Evolutionary conservation across 2,113 vertebrate genomes (phyloP).

Genomic region (Mystacornis crossleyi): DNA sequence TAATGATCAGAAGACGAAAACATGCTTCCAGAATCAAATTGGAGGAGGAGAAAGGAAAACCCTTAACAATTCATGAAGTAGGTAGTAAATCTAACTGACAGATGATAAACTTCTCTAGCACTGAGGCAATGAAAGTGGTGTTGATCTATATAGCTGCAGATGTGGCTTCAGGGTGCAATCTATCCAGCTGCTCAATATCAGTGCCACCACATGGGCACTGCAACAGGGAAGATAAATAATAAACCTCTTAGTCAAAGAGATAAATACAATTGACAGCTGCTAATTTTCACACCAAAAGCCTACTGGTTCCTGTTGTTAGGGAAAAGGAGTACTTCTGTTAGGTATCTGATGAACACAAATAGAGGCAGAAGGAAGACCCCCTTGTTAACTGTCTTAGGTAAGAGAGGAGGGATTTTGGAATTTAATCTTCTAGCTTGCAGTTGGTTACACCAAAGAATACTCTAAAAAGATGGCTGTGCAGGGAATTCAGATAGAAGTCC

Average conservation of each 20-base stretch:
- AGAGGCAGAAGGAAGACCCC: background rate
- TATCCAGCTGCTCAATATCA: constrained; percentile 77
- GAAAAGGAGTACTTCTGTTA: background rate
- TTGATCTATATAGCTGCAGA: constrained; percentile 73
- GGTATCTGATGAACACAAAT: background rate
- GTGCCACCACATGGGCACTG: constrained; percentile 70
- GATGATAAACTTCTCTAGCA: constrained; percentile 73
- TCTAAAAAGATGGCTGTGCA: background rate
- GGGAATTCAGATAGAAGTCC: background rate
- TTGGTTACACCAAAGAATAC: background rate
- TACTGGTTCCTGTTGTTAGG: constrained; percentile 1
- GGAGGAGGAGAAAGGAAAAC: background rate
- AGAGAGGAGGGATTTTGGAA: background rate
- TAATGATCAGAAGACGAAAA: constrained; percentile 43
- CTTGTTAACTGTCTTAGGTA: background rate
- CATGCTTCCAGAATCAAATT: constrained; percentile 15
- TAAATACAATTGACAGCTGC: constrained; percentile 49
- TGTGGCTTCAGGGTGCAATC: constrained; percentile 77
- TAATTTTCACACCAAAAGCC: constrained; percentile 61
- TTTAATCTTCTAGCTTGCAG: background rate
- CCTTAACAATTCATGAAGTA: constrained; percentile 59
- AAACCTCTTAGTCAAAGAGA: constrained; percentile 73
- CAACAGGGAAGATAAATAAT: constrained; percentile 74
- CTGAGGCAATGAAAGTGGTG: constrained; percentile 68
- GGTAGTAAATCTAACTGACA: constrained; percentile 75